Conservation (phyloP, 2,888 invertebrate species). For the Leptarthrus brevirostris region DNA sequence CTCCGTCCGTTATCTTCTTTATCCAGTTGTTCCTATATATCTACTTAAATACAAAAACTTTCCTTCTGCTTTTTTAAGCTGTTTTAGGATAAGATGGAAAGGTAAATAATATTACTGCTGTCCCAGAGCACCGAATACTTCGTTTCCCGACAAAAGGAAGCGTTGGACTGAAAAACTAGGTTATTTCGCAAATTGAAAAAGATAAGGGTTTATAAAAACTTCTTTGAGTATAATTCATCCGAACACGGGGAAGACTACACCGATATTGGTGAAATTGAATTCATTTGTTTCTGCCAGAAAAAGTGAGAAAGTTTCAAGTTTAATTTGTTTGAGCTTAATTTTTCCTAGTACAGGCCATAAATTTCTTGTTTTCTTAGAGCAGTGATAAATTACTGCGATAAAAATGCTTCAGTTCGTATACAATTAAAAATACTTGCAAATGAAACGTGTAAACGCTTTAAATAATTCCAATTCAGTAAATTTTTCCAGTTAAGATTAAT, state of each 20-base stretch:
- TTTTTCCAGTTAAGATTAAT: too few relatives aligned
- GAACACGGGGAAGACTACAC: constrained; percentile 8
- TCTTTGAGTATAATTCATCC: constrained; percentile 20
- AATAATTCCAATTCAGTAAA: too few relatives aligned
- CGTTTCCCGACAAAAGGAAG: constrained; percentile 39
- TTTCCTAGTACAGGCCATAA: too few relatives aligned
- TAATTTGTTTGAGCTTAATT: neutral
- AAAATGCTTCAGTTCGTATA: too few relatives aligned
- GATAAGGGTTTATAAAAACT: constrained; percentile 49
- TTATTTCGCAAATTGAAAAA: constrained; percentile 47
- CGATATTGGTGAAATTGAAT: constrained; percentile 30
- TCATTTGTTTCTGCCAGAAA: constrained; percentile 10
- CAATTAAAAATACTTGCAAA: too few relatives aligned
- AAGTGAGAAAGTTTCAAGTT: neutral
- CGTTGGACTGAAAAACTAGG: constrained; percentile 48
- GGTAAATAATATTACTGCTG: constrained; percentile 45
- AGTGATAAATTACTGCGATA: too few relatives aligned
- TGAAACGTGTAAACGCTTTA: too few relatives aligned
- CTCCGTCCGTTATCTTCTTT: constrained; percentile 12
- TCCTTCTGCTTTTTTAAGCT: constrained; percentile 18
- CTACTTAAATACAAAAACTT: constrained; percentile 5
- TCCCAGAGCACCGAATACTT: constrained; percentile 11
- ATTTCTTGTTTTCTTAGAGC: too few relatives aligned
- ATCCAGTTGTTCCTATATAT: constrained; percentile 12
- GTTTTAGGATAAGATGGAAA: constrained; percentile 29